Evolutionary conservation across 2,113 vertebrate genomes (phyloP), one percentile per base, ranked within the genome.

Genomic region (Otolemur garnettii): DNA sequence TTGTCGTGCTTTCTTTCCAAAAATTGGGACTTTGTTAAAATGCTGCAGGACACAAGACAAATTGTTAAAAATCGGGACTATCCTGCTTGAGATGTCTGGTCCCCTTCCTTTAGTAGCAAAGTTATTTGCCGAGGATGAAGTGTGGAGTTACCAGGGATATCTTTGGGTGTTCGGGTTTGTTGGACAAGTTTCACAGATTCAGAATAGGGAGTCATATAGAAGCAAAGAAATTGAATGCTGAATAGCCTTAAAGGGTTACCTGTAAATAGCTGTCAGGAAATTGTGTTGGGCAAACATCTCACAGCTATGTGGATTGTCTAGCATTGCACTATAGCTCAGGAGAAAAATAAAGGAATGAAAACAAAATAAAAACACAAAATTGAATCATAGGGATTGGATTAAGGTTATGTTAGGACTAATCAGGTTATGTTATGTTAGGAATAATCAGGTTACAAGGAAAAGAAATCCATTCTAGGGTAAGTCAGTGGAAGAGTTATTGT

Each of bases 321-420:
- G 62, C 30, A 69, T 68, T 90, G 9, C 24, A 38, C 10, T 68
- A 21, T 59, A 71, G 38, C 68, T 53, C 38, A 79, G 62, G 33
- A 91, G 53, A 85, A 90, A 71, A 94, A 45, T 57, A 71, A 71
- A 93, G 53, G 80, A 69, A 78, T 24, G 62, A 64, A 64, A 45
- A 90, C 21, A 83, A 90, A 82, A 30, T 26, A 93, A 64, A 89
- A 78, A 30, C 35, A 78, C 68, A 69, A 35, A 71, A 60, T 38
- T 71, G 53, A 38, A 59, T 84, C 53, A 53, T 85, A 38, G 26
- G 42, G 11, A 71, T 85, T 85, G 42, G 7, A 71, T 85, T 85
- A 86, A 28, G 74, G 4, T 64, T 79, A 8, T 55, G 38, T 89
- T 35, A 83, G 50, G 22, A 90, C 50, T 90, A 68, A 59, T 50